phyloP scores from a whole-genome alignment of 53 echinoderm and acorn worm species.

The Apostichopus leukothele region DNA sequence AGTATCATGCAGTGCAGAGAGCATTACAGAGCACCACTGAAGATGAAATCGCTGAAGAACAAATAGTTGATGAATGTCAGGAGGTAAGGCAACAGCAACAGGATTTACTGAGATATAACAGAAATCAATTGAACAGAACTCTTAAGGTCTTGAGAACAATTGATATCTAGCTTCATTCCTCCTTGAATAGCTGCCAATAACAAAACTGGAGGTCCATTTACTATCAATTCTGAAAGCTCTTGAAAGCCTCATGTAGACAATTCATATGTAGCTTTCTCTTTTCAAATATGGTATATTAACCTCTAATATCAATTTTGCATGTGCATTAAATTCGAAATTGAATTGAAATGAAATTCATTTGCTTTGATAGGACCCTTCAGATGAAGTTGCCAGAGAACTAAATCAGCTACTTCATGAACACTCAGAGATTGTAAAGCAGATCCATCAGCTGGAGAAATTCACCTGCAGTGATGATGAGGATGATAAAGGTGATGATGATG shows the following conservation, averaged over 20 bases:
- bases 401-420: constrained; percentile 86
- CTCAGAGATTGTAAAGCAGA: constrained; percentile 74
- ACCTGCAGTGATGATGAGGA: constrained; percentile 44
- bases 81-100: not conserved
- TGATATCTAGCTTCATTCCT: no score
- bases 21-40: not conserved
- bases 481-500: not conserved
- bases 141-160: no score
- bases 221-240: no score
- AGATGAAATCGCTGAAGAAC: not conserved
- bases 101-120: no score
- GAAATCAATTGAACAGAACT: no score
- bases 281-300: no score
- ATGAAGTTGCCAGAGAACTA: constrained; percentile 71
- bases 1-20: constrained; percentile 18
- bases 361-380: constrained; percentile 62
- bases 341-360: not conserved
- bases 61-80: not conserved
- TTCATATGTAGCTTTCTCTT: no score
- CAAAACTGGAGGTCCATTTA: no score
- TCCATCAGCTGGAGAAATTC: constrained; percentile 79
- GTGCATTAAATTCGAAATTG: no score
- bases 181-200: no score
- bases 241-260: no score
- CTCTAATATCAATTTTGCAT: no score